Percentiles rank a stretch among this genome's conserved stretches.
phyloP scores from a whole-genome alignment of 2,113 vertebrate genomes.

The Craseonycteris thonglongyai region DNA sequence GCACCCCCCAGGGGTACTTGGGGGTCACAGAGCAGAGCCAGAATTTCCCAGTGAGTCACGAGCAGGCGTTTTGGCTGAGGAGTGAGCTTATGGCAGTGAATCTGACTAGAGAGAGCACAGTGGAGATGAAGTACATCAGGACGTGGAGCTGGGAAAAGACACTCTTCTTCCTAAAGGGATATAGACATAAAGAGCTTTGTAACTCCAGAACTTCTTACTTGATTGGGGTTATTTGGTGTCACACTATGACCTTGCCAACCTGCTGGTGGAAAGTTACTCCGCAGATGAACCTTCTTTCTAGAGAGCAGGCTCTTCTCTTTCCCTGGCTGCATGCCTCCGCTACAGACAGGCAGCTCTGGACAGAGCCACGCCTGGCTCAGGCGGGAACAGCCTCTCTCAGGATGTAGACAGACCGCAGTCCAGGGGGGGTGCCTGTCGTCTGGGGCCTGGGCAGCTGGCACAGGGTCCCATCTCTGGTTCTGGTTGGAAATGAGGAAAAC shows the following conservation, averaged over 20 bases:
- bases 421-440: neutral
- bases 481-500: neutral
- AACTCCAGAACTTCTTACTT: neutral
- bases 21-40: neutral
- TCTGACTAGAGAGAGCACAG: neutral
- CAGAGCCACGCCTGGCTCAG: neutral
- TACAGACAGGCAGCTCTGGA: neutral
- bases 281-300: neutral
- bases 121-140: neutral
- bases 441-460: neutral
- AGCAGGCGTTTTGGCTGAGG: neutral
- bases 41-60: accelerated
- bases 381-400: neutral
- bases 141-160: neutral
- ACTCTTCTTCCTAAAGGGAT: neutral
- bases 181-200: neutral
- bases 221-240: neutral
- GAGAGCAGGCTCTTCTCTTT: neutral
- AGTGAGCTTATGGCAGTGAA: neutral
- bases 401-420: neutral
- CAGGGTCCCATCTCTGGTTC: neutral
- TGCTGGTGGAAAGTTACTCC: neutral
- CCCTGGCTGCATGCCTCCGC: neutral
- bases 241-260: neutral
- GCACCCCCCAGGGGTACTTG: neutral